phyloP scores from a whole-genome alignment of 2,113 vertebrate genomes.

The Stercorarius parasiticus region DNA sequence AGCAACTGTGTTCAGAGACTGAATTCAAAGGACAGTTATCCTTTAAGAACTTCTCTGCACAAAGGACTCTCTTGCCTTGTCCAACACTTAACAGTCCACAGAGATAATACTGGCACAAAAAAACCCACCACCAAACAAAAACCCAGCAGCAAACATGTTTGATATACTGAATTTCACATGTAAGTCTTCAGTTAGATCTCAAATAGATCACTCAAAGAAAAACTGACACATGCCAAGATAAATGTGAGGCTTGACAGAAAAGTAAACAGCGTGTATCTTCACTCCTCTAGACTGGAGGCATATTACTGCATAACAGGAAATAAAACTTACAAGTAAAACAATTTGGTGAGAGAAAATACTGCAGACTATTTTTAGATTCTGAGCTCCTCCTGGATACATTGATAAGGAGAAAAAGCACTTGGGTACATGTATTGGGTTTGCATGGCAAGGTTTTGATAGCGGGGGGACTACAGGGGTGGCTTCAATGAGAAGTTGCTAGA shows the following conservation, averaged over 20 bases:
- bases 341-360: background rate
- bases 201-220: background rate
- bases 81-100: background rate
- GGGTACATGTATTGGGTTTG: background rate
- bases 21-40: background rate
- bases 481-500: background rate
- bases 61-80: background rate
- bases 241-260: background rate
- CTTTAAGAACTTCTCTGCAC: background rate
- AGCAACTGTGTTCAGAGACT: background rate
- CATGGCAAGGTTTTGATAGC: background rate
- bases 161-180: background rate
- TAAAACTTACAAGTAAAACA: background rate
- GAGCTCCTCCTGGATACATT: background rate
- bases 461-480: background rate
- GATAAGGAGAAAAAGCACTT: background rate
- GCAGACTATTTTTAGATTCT: background rate
- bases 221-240: background rate
- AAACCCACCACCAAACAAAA: background rate
- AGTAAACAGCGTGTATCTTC: background rate
- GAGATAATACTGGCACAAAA: background rate
- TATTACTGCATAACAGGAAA: background rate
- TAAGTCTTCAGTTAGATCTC: background rate
- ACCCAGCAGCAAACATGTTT: background rate
- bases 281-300: background rate